phyloP scores from a whole-genome alignment of 2,113 vertebrate genomes.

The Acrocephalus arundinaceus region DNA sequence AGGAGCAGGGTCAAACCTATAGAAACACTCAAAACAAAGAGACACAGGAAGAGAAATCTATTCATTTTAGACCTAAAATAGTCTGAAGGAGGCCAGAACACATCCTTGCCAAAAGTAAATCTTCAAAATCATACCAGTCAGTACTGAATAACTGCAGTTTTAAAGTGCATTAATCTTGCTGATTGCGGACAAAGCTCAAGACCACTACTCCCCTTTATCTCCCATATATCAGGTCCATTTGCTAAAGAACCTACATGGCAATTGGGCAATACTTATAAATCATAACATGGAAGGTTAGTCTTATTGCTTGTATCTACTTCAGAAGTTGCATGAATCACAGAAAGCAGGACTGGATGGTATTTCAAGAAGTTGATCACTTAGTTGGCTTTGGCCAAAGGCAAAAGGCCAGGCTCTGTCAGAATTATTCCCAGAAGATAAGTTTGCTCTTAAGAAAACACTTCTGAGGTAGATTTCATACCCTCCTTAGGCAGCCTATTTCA shows the following conservation, averaged over 20 bases:
- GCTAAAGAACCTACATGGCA: background rate
- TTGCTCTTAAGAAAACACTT: background rate
- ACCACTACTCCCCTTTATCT: background rate
- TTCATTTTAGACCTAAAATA: background rate
- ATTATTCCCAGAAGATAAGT: background rate
- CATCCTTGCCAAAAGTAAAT: background rate
- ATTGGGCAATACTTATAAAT: background rate
- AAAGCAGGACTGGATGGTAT: background rate
- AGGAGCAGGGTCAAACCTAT: background rate
- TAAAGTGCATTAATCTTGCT: background rate
- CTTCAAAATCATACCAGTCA: background rate
- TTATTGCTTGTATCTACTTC: background rate
- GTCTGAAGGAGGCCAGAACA: background rate
- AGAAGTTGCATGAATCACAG: background rate
- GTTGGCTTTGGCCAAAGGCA: background rate
- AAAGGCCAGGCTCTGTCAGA: background rate
- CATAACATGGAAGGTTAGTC: background rate
- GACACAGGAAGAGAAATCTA: background rate
- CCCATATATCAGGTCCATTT: background rate
- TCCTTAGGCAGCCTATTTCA: conserved; percentile 4
- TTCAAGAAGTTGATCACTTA: background rate
- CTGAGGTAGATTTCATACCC: background rate
- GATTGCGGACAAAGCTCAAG: background rate
- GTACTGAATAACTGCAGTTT: background rate
- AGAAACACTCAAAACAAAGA: background rate